Evolutionary conservation across 2,797 vertebrate genomes (phyloP).

Genomic region (Lepus townsendii): DNA sequence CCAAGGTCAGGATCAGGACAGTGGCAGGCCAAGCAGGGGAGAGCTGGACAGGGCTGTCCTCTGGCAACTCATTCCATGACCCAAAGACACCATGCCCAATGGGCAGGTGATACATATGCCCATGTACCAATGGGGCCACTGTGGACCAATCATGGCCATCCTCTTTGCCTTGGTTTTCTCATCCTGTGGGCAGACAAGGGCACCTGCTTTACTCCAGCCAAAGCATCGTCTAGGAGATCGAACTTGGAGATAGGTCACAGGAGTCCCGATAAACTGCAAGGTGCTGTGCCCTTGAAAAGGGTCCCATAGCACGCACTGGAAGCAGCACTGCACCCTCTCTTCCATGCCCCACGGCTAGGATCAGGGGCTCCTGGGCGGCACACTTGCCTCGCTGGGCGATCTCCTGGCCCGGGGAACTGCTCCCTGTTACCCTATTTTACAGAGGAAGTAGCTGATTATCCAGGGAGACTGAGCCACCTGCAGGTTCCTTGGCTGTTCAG

Average conservation of each 20-base stretch:
- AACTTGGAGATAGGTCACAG: background rate
- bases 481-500: background rate
- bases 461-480: background rate
- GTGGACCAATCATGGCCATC: fast-evolving
- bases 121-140: background rate
- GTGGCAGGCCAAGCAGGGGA: background rate
- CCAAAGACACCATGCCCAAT: background rate
- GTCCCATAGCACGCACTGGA: background rate
- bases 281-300: background rate
- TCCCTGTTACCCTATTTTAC: background rate
- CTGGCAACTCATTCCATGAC: too few relatives aligned
- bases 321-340: background rate
- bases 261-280: background rate
- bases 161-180: background rate
- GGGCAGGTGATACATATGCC: fast-evolving
- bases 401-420: too few relatives aligned
- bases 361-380: background rate
- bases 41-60: fast-evolving
- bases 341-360: background rate
- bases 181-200: background rate
- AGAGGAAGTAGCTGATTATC: slow-evolving; percentile 12
- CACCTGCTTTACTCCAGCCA: background rate
- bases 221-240: background rate
- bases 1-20: background rate
- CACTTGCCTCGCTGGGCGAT: too few relatives aligned